Evolutionary conservation across 2,888 invertebrate genomes (phyloP), one percentile per base, ranked within the genome.

Genomic region (Chloromyia formosa): DNA sequence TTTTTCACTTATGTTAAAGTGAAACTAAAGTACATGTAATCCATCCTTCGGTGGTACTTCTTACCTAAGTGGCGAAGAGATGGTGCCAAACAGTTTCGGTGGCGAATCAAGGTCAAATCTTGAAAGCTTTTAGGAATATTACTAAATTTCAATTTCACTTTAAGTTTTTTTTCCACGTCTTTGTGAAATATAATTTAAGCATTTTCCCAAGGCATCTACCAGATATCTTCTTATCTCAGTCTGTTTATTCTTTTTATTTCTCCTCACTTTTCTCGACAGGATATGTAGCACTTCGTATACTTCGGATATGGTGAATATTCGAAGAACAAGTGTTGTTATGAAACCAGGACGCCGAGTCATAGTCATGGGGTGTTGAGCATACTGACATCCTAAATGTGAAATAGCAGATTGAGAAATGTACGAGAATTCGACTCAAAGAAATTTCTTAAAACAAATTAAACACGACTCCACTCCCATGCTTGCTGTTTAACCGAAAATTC

Each of bases 101-200:
- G 27, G 27, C 27, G 23, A 60, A 60, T 60, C 60, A 14, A 23
- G 23, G 20, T 60, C 60, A 2, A 60, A 60, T 60, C 60, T 60
- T 60, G 23, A 60, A 60, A 60, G 60, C 60, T 60, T 60, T 60
- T 60, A 60, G 23, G 60, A 60, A 60, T 60, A 60, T 60, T 60
- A 60, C 60, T 60, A 60, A 60, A 60, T 60, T 60, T 23, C 60
- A 60, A 60, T 60, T 60, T 60, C 60, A 60, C 60, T 60, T 60
- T 23, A 60, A 60, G 60, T 23, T 22, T 23, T 60, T 49, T 60
- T 60, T 60, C 27, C 27, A 35, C 27, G 27, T 2, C 27, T 7
- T 7, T 7, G 60, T 23, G 60, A 14, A 60, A 60, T 22, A 60
- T 60, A 20, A 60, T 60, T 60, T 60, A 60, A 60, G 23, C 60